phyloP scores from a whole-genome alignment of 2,797 vertebrate genomes.

The Poeciliopsis presidionis region DNA sequence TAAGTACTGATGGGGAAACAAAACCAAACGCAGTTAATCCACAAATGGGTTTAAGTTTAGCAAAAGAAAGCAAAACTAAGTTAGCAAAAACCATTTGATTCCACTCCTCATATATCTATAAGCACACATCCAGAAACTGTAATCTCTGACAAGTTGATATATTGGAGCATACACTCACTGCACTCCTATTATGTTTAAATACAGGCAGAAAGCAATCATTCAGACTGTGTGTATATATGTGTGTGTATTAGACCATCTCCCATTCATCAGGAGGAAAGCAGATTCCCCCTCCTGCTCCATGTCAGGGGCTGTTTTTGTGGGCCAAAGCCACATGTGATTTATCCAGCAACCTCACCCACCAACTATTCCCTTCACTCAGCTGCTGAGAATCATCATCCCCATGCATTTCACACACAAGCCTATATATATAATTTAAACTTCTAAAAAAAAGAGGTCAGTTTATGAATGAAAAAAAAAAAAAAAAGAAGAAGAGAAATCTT shows the following conservation, averaged over 20 bases:
- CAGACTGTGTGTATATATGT: conserved; percentile 24
- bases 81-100: conserved; percentile 25
- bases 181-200: conserved; percentile 63
- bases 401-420: conserved; percentile 44
- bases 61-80: conserved; percentile 26
- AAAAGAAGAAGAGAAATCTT: background rate
- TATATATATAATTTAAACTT: conserved; percentile 1
- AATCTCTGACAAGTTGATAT: conserved; percentile 59
- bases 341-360: conserved; percentile 77
- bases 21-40: background rate
- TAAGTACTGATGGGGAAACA: background rate
- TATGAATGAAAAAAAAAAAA: background rate
- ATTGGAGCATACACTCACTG: conserved; percentile 38
- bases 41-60: conserved; percentile 23
- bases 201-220: conserved; percentile 42
- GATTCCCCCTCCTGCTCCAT: conserved; percentile 68
- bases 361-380: conserved; percentile 79
- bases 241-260: conserved; percentile 49
- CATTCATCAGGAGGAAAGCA: conserved; percentile 66
- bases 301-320: conserved; percentile 63
- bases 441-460: conserved; percentile 14
- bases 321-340: conserved; percentile 77
- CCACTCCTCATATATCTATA: conserved; percentile 1
- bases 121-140: conserved; percentile 18
- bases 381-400: conserved; percentile 74